These are phyloP conservation scores for Microdon myrmicae DNA, from an alignment of 2,888 invertebrate genomes.

Conservation along the genomic window DNA sequence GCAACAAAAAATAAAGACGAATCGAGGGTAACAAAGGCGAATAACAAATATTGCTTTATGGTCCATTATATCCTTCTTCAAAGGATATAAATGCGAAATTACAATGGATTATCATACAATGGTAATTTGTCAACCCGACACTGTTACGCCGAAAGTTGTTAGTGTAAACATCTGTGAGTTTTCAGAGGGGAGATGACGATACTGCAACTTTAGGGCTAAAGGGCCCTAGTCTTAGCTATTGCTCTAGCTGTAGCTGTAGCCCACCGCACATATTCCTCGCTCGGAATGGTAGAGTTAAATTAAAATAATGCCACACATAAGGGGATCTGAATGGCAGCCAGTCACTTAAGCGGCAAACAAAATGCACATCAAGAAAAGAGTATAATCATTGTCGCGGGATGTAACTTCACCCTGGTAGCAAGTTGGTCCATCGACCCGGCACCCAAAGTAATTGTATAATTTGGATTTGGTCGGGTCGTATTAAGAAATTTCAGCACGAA, in stretches of 20 bases:
- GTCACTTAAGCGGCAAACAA: too few relatives aligned
- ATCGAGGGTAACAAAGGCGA: slow-evolving; percentile 30
- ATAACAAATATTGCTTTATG: slow-evolving; percentile 66
- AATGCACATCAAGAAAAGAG: too few relatives aligned
- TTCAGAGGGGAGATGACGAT: slow-evolving; percentile 37
- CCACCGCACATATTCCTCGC: slow-evolving; percentile 10
- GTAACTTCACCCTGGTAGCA: slow-evolving; percentile 7
- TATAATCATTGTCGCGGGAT: slow-evolving; percentile 20
- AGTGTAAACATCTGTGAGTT: slow-evolving; percentile 46
- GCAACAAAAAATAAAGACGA: too few relatives aligned
- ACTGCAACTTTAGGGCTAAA: too few relatives aligned
- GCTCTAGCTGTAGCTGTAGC: too few relatives aligned
- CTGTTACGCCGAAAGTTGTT: slow-evolving; percentile 26
- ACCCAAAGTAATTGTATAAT: slow-evolving; percentile 32
- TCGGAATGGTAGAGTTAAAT: slow-evolving; percentile 34
- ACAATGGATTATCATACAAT: slow-evolving; percentile 44
- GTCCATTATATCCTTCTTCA: slow-evolving; percentile 60
- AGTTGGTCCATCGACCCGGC: slow-evolving; percentile 17
- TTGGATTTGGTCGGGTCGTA: slow-evolving; percentile 29
- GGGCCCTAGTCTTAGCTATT: too few relatives aligned
- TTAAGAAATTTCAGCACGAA: too few relatives aligned
- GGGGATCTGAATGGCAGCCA: too few relatives aligned
- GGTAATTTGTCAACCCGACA: slow-evolving; percentile 49
- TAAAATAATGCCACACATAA: slow-evolving; percentile 23
- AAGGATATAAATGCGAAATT: slow-evolving; percentile 38